Evolutionary conservation across 2,888 invertebrate species (phyloP), one percentile per base, ranked within the genome.

Genomic region (Bugula neritina): DNA sequence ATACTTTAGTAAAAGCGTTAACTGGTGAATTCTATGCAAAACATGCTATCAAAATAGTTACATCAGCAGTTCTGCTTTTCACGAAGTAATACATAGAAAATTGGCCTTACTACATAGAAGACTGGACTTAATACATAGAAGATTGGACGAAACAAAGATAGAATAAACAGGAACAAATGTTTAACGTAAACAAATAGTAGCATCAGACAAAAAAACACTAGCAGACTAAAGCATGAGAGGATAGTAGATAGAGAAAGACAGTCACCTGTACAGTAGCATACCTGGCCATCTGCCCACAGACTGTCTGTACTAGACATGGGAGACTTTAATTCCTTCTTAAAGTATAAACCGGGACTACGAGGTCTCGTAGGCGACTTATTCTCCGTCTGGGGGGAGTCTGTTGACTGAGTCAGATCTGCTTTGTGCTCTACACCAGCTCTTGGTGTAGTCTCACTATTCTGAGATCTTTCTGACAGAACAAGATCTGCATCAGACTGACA

Each of bases 191-290:
- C 43, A 43, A 43, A 43, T 5, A 17, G 17, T 43, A 43, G 43
- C 43, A 43, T 43, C 5, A 17, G 5, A 43, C 43, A 43, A 5
- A 43, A 17, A 10, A 17, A 43, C 10, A 17, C 17, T 10, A 43
- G 43, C 17, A 43, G 43, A 43, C 43, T 43, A 17, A 10, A 43
- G n/a, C n/a, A n/a, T n/a, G n/a, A n/a, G 10, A 43, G 17, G 43
- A 17, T 43, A 43, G 43, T 43, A 43, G 43, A 43, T 63, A 63
- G 17, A 31, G 63, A 63, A n/a, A 31, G 63, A 63, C 63, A 63
- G 63, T 63, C 63, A 63, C 63, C 63, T 63, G 63, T 63, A 34
- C 63, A 63, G 29, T 21, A 63, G 63, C 63, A 63, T 63, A 63
- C 63, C 63, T 63, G 21, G 63, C 63, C 63, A 34, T 43, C 43